Conservation (phyloP, 2,797 vertebrate genomes). For the Pogoniulus pusillus region DNA sequence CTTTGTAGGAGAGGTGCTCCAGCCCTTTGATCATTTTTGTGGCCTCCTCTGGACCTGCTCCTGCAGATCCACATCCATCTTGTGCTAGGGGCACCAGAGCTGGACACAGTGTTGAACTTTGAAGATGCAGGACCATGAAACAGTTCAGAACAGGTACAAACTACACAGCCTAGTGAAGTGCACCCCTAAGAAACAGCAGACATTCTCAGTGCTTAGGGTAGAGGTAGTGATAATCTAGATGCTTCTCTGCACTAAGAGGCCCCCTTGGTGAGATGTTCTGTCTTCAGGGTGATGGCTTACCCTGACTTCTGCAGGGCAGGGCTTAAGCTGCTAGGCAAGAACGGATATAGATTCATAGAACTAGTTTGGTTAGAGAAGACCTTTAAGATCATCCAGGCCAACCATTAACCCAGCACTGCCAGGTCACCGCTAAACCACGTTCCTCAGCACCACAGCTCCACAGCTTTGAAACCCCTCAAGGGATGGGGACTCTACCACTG, state of each 20-base stretch:
- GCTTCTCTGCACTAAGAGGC: not conserved
- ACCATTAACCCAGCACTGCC: too few relatives aligned
- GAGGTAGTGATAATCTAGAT: fast-evolving
- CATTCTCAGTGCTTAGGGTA: fast-evolving
- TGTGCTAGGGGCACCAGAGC: too few relatives aligned
- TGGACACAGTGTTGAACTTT: too few relatives aligned
- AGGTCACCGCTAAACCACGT: too few relatives aligned
- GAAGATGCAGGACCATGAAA: not conserved
- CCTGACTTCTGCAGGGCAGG: not conserved
- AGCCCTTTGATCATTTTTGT: too few relatives aligned
- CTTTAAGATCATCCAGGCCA: not conserved
- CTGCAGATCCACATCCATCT: too few relatives aligned
- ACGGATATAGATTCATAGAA: not conserved
- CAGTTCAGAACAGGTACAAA: fast-evolving
- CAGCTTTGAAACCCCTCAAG: too few relatives aligned
- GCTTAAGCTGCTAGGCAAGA: not conserved
- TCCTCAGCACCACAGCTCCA: too few relatives aligned
- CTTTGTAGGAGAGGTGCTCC: too few relatives aligned
- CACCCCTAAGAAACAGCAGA: not conserved
- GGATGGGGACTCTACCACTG: too few relatives aligned
- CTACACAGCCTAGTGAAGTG: fast-evolving
- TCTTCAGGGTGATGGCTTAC: not conserved
- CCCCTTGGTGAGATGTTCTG: not conserved
- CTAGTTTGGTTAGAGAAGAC: not conserved
- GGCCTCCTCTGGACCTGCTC: too few relatives aligned